Conservation (phyloP, 2,797 vertebrate species). For the Sparus aurata region DNA sequence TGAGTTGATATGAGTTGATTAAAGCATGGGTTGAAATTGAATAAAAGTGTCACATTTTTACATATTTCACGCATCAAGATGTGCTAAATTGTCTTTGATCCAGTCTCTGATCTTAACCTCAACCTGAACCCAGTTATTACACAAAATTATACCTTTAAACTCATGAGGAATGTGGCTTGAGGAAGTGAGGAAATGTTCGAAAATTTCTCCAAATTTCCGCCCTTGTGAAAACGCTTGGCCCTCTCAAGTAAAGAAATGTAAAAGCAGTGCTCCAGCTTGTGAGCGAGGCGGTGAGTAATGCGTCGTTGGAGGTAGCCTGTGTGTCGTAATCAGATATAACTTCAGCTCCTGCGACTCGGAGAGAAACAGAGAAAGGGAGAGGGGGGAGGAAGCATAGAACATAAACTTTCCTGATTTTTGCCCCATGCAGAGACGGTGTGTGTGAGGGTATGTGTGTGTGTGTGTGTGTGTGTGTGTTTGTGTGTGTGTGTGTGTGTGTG, state of each 20-base stretch:
- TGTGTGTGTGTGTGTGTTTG: slow-evolving; percentile 6
- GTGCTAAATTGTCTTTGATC: not conserved
- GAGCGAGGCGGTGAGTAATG: slow-evolving; percentile 85
- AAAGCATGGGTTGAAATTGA: too few species aligned
- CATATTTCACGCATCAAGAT: too few species aligned
- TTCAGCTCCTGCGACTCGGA: slow-evolving; percentile 75
- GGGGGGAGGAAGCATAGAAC: slow-evolving; percentile 47
- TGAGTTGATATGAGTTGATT: not conserved
- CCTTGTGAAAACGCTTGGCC: slow-evolving; percentile 59
- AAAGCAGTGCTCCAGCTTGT: slow-evolving; percentile 46
- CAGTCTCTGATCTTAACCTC: not conserved
- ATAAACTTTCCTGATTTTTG: slow-evolving; percentile 61
- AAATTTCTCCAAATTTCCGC: slow-evolving; percentile 39
- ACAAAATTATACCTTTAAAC: slow-evolving; percentile 12
- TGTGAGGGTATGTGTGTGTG: slow-evolving; percentile 32
- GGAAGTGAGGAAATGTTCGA: slow-evolving; percentile 21
- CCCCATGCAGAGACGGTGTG: slow-evolving; percentile 69
- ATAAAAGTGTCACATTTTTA: too few species aligned
- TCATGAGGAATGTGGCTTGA: not conserved
- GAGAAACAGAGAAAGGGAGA: slow-evolving; percentile 39
- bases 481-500: slow-evolving; percentile 17
- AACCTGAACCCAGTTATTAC: slow-evolving; percentile 1
- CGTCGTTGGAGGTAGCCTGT: slow-evolving; percentile 83
- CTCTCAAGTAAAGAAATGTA: slow-evolving; percentile 43
- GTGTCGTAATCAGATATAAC: slow-evolving; percentile 84